Conservation (phyloP, 1,140 invertebrate species). For the Tetramorium parvispinum region DNA sequence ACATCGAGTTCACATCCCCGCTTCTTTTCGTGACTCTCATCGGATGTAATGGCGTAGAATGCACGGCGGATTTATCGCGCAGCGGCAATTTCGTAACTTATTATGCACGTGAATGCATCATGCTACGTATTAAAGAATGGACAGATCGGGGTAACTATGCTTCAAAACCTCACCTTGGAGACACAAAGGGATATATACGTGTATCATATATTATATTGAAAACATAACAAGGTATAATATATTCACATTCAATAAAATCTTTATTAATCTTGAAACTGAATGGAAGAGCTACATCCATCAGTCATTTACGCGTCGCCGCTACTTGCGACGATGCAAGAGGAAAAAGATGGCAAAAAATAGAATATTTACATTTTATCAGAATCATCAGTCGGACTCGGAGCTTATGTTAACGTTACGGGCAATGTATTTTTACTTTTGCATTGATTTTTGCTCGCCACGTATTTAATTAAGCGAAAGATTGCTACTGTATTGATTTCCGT, state of each 20-base stretch:
- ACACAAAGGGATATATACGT: background rate
- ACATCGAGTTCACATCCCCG: conserved; percentile 1
- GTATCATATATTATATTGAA: background rate
- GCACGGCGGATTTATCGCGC: conserved; percentile 24
- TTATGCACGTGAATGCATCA: background rate
- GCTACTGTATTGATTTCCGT: background rate
- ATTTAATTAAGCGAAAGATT: conserved; percentile 25
- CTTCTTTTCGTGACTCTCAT: conserved; percentile 6
- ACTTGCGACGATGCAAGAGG: background rate
- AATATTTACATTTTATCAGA: conserved; percentile 41
- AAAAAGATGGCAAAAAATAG: background rate
- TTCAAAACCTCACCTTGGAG: background rate
- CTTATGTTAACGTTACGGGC: conserved; percentile 47
- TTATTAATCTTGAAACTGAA: conserved; percentile 19
- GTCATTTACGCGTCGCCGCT: background rate
- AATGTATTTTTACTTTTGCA: conserved; percentile 10
- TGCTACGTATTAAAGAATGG: background rate
- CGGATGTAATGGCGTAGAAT: background rate
- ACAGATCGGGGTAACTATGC: background rate
- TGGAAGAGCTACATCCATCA: background rate
- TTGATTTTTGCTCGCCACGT: background rate
- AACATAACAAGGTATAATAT: conserved; percentile 32
- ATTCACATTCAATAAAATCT: background rate
- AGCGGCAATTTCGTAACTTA: conserved; percentile 21
- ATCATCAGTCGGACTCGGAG: conserved; percentile 13